A percentile compares a stretch with the other conserved stretches of the same genome.
These are phyloP conservation scores for Molothrus aeneus DNA, from an alignment of 2,797 vertebrate genomes.

Conservation along the genomic window DNA sequence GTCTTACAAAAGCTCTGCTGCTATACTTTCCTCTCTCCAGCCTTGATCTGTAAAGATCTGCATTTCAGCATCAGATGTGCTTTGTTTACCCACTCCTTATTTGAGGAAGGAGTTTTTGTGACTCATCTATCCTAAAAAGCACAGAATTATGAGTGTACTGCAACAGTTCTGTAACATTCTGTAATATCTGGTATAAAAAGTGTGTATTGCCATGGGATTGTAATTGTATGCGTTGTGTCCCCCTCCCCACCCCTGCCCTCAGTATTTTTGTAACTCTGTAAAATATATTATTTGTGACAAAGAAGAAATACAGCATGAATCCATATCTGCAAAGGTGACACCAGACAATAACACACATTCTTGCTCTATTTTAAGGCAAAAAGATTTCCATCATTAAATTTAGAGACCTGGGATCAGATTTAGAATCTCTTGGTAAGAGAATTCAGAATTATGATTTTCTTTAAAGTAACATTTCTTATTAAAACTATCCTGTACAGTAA, in stretches of 20 bases:
- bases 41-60: not conserved
- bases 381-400: not conserved
- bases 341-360: not conserved
- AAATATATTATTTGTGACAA: not conserved
- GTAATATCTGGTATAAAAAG: not conserved
- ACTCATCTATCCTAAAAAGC: not conserved
- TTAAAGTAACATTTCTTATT: not conserved
- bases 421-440: not conserved
- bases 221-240: not conserved
- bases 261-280: not conserved
- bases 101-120: not conserved
- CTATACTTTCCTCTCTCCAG: not conserved
- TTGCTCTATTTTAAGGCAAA: not conserved
- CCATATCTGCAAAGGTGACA: not conserved
- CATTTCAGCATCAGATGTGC: not conserved
- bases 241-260: rapidly evolving
- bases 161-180: not conserved
- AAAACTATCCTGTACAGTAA: not conserved
- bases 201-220: not conserved
- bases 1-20: not conserved
- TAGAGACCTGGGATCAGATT: not conserved
- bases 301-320: not conserved
- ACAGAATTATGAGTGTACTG: not conserved
- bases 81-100: not conserved
- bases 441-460: not conserved